Evolutionary conservation across 1,140 invertebrate species (phyloP).

Genomic region (Ditylenchus dipsaci): DNA sequence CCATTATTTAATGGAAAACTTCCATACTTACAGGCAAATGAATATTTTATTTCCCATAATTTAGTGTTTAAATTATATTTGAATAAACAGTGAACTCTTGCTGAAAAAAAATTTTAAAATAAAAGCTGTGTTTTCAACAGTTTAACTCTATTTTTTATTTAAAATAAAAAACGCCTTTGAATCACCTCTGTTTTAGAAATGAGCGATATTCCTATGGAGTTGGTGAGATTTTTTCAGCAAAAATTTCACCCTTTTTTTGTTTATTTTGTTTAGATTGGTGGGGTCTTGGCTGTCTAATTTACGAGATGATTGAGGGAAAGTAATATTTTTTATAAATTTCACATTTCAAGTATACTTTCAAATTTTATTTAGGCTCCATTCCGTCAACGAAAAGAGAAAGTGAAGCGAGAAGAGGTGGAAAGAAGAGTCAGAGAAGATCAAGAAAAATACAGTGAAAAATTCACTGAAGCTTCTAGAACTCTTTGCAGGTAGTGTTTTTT

Average conservation of each 20-base stretch:
- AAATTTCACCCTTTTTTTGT: no score
- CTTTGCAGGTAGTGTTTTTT: constrained; percentile 69
- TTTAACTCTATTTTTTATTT: constrained; percentile 69
- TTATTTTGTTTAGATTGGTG: constrained; percentile 75
- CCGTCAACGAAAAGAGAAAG: constrained; percentile 73
- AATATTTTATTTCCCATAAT: no score
- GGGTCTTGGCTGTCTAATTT: constrained; percentile 92
- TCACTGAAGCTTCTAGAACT: constrained; percentile 84
- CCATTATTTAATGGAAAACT: no score
- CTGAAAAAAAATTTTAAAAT: no score
- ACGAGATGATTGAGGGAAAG: constrained; percentile 98
- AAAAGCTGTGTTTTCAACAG: no score
- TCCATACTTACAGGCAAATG: no score
- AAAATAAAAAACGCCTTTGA: constrained; percentile 75
- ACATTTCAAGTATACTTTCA: not conserved
- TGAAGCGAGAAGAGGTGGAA: constrained; percentile 95
- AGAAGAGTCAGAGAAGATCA: constrained; percentile 86
- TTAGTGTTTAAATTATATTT: no score
- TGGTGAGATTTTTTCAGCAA: no score
- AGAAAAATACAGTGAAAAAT: constrained; percentile 92
- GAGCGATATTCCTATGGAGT: constrained; percentile 95
- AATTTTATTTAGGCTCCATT: constrained; percentile 77
- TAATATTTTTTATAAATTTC: constrained; percentile 45
- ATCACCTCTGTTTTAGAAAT: constrained; percentile 68
- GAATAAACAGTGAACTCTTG: no score